phyloP scores from a whole-genome alignment of 2,113 vertebrate species.

The Solea solea region DNA sequence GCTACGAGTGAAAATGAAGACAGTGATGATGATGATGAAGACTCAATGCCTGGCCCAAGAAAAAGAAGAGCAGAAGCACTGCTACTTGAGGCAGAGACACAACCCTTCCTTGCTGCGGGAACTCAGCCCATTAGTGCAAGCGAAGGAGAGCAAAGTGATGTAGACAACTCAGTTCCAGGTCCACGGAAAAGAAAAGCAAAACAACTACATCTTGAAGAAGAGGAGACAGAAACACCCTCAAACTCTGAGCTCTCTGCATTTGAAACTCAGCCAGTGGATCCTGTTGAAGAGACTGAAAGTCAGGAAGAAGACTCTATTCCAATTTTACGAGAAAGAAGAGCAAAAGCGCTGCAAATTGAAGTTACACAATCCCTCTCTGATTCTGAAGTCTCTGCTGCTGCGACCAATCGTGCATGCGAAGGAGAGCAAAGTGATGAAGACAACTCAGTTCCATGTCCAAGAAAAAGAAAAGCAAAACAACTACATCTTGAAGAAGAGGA shows the following conservation, averaged over 20 bases:
- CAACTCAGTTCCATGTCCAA: background rate
- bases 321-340: background rate
- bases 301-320: slow-evolving; percentile 7
- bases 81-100: slow-evolving; percentile 6
- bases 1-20: background rate
- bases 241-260: background rate
- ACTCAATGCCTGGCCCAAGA: background rate
- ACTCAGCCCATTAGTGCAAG: slow-evolving; percentile 29
- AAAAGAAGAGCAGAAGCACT: slow-evolving; percentile 20
- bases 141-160: slow-evolving; percentile 6
- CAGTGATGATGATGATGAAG: background rate
- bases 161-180: background rate
- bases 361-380: slow-evolving; percentile 5
- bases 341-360: background rate
- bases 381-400: slow-evolving; percentile 7
- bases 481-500: slow-evolving; percentile 21
- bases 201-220: slow-evolving; percentile 13
- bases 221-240: slow-evolving; percentile 1
- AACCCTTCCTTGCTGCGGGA: background rate
- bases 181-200: slow-evolving; percentile 14
- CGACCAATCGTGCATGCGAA: slow-evolving; percentile 13
- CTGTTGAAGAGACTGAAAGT: background rate
- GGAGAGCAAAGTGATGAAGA: background rate
- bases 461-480: slow-evolving; percentile 19
- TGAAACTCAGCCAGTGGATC: slow-evolving; percentile 32